Conservation (phyloP, 2,888 invertebrate genomes). For the Dexiosoma caninum region DNA sequence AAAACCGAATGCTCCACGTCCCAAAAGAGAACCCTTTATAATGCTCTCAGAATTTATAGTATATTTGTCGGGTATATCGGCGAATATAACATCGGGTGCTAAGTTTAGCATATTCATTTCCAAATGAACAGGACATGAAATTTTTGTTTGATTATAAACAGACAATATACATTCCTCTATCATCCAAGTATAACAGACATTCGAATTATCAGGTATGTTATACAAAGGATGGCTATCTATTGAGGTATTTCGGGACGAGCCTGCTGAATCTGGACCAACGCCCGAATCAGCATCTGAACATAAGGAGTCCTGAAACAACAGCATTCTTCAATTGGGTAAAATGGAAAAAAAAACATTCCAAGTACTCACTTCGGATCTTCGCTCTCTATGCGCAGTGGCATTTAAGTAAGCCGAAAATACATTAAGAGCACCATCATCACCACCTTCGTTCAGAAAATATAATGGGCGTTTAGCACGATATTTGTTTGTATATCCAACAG, state of each 20-base stretch:
- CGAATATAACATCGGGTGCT: constrained; percentile 96
- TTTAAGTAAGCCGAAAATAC: constrained; percentile 74
- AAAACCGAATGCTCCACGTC: constrained; percentile 98
- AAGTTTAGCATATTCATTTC: constrained; percentile 86
- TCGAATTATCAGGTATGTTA: constrained; percentile 74
- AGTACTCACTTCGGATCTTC: constrained; percentile 68
- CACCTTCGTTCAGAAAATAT: constrained; percentile 68
- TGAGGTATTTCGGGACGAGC: constrained; percentile 90
- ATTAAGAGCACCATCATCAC: constrained; percentile 71
- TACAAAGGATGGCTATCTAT: constrained; percentile 85
- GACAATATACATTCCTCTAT: constrained; percentile 97
- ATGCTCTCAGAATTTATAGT: constrained; percentile 91
- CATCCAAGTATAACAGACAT: constrained; percentile 87
- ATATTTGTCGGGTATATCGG: constrained; percentile 90
- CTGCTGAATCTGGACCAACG: constrained; percentile 88
- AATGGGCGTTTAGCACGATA: constrained; percentile 67
- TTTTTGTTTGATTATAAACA: constrained; percentile 85
- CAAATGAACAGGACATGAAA: constrained; percentile 89
- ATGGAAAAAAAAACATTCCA: too few relatives aligned
- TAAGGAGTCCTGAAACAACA: constrained; percentile 81
- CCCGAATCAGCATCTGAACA: constrained; percentile 92
- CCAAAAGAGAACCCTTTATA: constrained; percentile 86
- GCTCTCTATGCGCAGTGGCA: constrained; percentile 71
- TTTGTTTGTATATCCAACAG: constrained; percentile 65
- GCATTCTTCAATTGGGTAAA: neutral